Base-by-base conservation (phyloP, 1,140 invertebrate species). In the Oedothorax gibbosus region DNA sequence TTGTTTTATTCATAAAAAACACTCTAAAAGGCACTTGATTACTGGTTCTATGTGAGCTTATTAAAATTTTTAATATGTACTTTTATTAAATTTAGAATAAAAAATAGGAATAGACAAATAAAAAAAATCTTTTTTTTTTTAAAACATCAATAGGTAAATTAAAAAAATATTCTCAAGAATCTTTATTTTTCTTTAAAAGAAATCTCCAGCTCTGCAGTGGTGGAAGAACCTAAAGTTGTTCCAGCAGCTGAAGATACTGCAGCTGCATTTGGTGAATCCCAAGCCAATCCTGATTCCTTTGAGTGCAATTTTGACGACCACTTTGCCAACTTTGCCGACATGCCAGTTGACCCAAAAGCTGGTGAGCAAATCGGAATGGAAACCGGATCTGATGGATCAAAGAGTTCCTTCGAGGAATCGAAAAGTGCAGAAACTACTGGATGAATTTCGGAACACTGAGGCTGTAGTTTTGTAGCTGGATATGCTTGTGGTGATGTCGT, bases 361-460 rank as follows among this genome's bases (percentile, higher is more conserved):
- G 56, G 11, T 49, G 79, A 82, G 64, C 56, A 53, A 10, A 14
- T 82, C 7, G 75, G 75, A 21, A 83, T 83, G 81, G 81, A 83
- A 53, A 35, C 73, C 49, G 10, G 12, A 15, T 8, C 54, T 11
- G 72, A 75, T 75, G 72, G 53, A 60, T 54, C 60, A 75, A 35
- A 75, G 20, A 75, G 10, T 62, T 60, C 73, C 64, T 76, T 76
- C 50, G n/a, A 15, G 21, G 79, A 21, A 53, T 57, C 71, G 9
- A 14, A 75, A 20, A 49, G 49, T 65, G 21, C 71, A 15, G 81
- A 83, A 56, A 83, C 81, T 62, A 83, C 81, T 66, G 79, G 79
- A n/a, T 82, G 73, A 73, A 49, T 9, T 56, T n/a, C 10, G 6
- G 14, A 72, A n/a, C 51, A 7, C 3, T 51, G 57, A 35, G 6